Evolutionary conservation across 1,140 invertebrate genomes (phyloP), one percentile per base, ranked within the genome.

Genomic region (Rhopalosiphum padi): DNA sequence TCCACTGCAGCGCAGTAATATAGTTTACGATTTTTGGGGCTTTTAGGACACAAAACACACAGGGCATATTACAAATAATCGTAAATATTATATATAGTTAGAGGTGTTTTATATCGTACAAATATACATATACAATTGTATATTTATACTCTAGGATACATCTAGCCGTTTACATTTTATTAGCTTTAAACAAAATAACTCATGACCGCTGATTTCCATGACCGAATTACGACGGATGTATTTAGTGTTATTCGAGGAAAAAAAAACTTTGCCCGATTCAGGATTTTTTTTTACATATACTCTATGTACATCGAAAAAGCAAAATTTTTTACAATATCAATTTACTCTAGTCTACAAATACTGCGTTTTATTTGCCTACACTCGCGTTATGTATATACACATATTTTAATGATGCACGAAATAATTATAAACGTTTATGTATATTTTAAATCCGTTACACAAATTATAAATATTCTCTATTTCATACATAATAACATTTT

Each of bases 21-120:
- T 51, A 87, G 11, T 87, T n/a, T 87, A 87, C 46, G 46, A 87
- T n/a, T 87, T 87, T 87, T 87, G n/a, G 86, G 86, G n/a, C 30
- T 51, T 87, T 87, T 87, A 85, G 86, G 86, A 87, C 86, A 87
- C 86, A 46, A 48, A 87, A 87, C 86, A 87, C 86, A 87, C 46
- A 18, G 48, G 35, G 48, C 46, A 30, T 53, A 37, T 51, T 51
- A 51, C 87, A 88, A 88, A 41, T 41, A 30, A 46, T 88, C 48
- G 46, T 89, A 88, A 88, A 88, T 51, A 88, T 88, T 35, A 46
- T 89, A 53, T 1, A 89, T 55, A 41, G 88, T 21, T 41, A 55
- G 22, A 41, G 48, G 48, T 53, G 87, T 53, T 48, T 89, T 89
- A 53, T 53, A 89, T 89, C 51, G 53, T 53, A 87, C 22, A 48